These are phyloP conservation scores for Ostrea edulis DNA, from an alignment of 1,140 invertebrate genomes.

Conservation along the genomic window DNA sequence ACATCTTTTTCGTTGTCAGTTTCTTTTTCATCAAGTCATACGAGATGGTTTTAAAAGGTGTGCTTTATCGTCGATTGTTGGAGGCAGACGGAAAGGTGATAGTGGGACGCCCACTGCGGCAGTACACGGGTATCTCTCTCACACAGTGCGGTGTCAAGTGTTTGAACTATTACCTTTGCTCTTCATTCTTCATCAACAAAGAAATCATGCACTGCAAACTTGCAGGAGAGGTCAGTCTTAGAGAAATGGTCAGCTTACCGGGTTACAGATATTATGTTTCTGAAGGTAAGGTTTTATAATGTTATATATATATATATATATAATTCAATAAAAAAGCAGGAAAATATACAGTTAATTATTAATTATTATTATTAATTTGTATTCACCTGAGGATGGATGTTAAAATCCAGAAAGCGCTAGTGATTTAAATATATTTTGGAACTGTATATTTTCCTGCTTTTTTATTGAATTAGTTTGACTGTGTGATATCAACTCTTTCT, in stretches of 20 bases:
- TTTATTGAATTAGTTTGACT: no score
- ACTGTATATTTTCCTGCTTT: no score
- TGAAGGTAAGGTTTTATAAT: neutral
- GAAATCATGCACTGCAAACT: neutral
- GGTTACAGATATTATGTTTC: conserved; percentile 1
- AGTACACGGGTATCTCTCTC: neutral
- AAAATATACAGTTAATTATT: no score
- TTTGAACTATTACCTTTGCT: neutral
- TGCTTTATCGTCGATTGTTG: neutral
- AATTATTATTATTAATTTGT: no score
- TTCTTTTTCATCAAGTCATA: neutral
- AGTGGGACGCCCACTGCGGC: neutral
- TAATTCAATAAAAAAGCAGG: no score
- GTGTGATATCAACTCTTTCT: no score
- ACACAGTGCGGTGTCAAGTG: neutral
- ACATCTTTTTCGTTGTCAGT: neutral
- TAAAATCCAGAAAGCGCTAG: no score
- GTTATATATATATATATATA: no score
- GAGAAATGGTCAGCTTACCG: neutral
- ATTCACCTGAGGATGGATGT: no score
- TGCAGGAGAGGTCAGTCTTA: neutral
- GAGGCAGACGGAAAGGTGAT: neutral
- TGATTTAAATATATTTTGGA: no score
- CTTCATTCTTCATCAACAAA: conserved; percentile 19
- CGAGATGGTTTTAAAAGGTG: neutral